Base-by-base conservation (phyloP, 2,113 vertebrate genomes). In the Zingel zingel region DNA sequence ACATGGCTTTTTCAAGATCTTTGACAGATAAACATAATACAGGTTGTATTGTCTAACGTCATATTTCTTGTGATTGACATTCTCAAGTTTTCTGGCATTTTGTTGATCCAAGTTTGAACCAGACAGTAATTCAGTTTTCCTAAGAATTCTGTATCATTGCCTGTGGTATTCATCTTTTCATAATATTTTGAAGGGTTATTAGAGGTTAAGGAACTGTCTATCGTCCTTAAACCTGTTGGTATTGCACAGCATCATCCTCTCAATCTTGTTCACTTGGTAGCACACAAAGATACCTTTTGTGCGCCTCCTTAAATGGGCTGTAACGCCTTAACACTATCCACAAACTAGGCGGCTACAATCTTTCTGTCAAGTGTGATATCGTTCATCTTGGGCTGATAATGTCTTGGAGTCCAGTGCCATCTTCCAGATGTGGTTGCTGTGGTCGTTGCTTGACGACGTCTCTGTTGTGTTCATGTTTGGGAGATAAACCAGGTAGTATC, bases 401-500 rank as follows among this genome's bases (percentile, higher is more conserved):
- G 81, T 84, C 77, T 69, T 25, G 45, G 56, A 86, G 62, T 82
- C 86, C 77, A 64, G 76, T 61, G 50, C 83, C 79, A 87, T 89
- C 85, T 85, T 63, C 39, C 45, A 71, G 90, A 90, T 86, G 81
- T 0, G 50, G 81, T 74, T 91, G 89, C 86, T 70, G 85, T 77
- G 66, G 71, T 43, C 9, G 79, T 86, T 85, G 83, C 87, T 81
- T 84, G 77, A 86, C 76, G 36, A 89, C 80, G 58, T 53, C 89
- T 87, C 76, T 90, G 90, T 91, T 93, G 85, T 89, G 87, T 77
- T 75, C 81, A 30, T 88, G 89, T 87, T 84, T 82, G 43, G 65
- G 36, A 90, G 91, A 91, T 89, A 89, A 87, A 74, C 66, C 82
- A 77, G 84, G 75, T 74, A 69, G 33, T 89, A 83, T 88, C 85